Evolutionary conservation across 2,888 invertebrate genomes (phyloP).

Genomic region (Aelia acuminata): DNA sequence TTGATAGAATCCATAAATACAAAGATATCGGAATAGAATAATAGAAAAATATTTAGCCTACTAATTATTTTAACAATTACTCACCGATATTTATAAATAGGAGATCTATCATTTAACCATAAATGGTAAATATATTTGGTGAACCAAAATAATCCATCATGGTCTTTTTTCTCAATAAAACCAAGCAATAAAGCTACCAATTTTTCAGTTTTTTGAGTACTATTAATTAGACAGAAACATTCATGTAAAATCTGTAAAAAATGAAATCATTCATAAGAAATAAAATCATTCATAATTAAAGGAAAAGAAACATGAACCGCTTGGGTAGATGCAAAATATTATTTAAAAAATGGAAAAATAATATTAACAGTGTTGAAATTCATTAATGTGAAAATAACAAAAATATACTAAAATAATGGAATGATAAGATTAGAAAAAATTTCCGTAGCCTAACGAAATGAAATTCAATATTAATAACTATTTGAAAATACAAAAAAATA

Average conservation of each 20-base stretch:
- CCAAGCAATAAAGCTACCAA: constrained; percentile 59
- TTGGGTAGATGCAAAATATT: not conserved
- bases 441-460: too few relatives aligned
- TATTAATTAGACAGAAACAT: constrained; percentile 34
- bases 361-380: too few relatives aligned
- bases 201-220: constrained; percentile 56
- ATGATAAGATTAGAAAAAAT: too few relatives aligned
- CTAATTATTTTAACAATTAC: not conserved
- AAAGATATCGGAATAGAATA: not conserved
- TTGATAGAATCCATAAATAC: not conserved
- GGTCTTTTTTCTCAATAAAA: constrained; percentile 58
- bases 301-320: not conserved
- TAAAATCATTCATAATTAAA: not conserved
- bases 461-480: too few relatives aligned
- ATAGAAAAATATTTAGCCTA: not conserved
- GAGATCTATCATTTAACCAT: constrained; percentile 59
- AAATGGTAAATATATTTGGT: constrained; percentile 58
- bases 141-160: constrained; percentile 45
- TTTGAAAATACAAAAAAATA: too few relatives aligned
- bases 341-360: not conserved
- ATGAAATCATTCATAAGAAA: not conserved
- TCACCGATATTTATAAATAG: constrained; percentile 53
- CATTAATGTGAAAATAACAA: too few relatives aligned
- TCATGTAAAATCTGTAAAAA: constrained; percentile 53
- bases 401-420: too few relatives aligned